These are phyloP conservation scores for Ceratina australensis DNA, from an alignment of 1,140 invertebrate genomes.

Conservation along the genomic window DNA sequence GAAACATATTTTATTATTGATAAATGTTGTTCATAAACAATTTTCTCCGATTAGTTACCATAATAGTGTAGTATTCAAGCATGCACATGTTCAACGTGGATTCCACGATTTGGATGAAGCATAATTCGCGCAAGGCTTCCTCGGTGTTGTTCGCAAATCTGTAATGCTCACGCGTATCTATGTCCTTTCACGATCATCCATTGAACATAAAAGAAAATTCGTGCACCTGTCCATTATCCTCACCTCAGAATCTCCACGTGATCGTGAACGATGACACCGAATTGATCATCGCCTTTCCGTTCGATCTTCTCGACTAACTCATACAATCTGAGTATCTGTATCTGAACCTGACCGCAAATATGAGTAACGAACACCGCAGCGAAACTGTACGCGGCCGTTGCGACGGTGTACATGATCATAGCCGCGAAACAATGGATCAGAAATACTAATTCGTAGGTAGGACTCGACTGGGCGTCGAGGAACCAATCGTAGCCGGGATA, in stretches of 20 bases:
- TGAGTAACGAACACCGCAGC: conserved; percentile 66
- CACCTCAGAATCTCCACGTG: conserved; percentile 51
- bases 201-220: neutral
- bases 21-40: neutral
- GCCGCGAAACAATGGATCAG: conserved; percentile 56
- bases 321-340: conserved; percentile 46
- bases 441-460: conserved; percentile 64
- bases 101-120: conserved; percentile 37
- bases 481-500: conserved; percentile 64
- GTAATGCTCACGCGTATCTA: neutral
- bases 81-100: conserved; percentile 51
- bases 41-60: conserved; percentile 26
- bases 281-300: neutral
- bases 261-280: conserved; percentile 26
- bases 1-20: conserved; percentile 16
- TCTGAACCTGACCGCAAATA: conserved; percentile 58
- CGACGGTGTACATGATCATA: conserved; percentile 59
- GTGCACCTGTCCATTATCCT: neutral
- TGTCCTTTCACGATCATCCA: neutral
- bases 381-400: conserved; percentile 58
- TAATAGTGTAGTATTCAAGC: conserved; percentile 57
- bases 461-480: conserved; percentile 58
- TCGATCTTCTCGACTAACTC: conserved; percentile 22
- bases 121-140: conserved; percentile 44
- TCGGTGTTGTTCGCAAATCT: conserved; percentile 45